Conservation (phyloP, 2,888 invertebrate genomes). For the Polyommatus iphigenia region DNA sequence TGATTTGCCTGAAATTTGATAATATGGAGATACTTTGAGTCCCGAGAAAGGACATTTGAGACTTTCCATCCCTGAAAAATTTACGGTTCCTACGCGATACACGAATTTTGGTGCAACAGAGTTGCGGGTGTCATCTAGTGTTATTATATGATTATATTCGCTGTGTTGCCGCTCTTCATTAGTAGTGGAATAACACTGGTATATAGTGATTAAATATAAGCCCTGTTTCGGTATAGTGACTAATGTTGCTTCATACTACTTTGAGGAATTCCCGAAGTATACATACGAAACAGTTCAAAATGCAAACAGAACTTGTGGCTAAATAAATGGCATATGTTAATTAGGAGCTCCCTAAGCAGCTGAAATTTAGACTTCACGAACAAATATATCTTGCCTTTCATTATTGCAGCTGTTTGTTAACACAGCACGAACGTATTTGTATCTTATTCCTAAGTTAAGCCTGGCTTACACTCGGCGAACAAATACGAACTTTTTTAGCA, state of each 20-base stretch:
- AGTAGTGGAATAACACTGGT: neutral
- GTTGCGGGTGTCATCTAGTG: neutral
- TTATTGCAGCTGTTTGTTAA: slow-evolving; percentile 35
- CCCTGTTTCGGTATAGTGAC: neutral
- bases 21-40: too few species aligned
- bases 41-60: too few species aligned
- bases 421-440: slow-evolving; percentile 29
- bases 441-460: slow-evolving; percentile 23
- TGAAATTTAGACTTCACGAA: slow-evolving; percentile 34
- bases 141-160: neutral
- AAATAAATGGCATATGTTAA: slow-evolving; percentile 39
- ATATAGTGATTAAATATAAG: neutral
- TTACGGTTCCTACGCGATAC: too few species aligned
- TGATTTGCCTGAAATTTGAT: too few species aligned
- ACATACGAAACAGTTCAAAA: slow-evolving; percentile 18
- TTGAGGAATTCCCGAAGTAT: slow-evolving; percentile 6
- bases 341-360: slow-evolving; percentile 36
- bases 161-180: neutral
- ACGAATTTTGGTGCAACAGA: too few species aligned
- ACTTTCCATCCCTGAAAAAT: too few species aligned
- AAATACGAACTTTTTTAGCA: neutral
- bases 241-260: slow-evolving; percentile 2
- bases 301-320: slow-evolving; percentile 30
- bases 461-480: neutral
- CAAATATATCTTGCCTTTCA: slow-evolving; percentile 35